Percentiles rank a stretch among this genome's conserved stretches.
Evolutionary conservation across 2,888 invertebrate genomes (phyloP).

Genomic region (Palloptera scutellata): DNA sequence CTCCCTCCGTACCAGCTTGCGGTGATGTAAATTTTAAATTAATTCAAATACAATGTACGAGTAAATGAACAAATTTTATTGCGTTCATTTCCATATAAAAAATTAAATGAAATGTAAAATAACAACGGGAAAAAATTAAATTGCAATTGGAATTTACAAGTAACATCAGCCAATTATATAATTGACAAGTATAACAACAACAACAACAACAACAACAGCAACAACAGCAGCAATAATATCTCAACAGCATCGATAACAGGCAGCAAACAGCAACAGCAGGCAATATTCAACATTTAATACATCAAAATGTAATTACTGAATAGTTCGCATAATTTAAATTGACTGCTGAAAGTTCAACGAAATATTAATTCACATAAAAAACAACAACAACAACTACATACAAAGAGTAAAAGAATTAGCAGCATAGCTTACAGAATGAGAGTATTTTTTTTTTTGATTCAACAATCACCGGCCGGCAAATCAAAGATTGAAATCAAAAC

Average conservation of each 20-base stretch:
- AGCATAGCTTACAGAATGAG: not conserved
- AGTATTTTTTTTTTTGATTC: not conserved
- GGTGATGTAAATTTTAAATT: too few species aligned
- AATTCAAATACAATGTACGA: too few species aligned
- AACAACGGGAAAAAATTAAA: too few species aligned
- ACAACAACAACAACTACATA: too few species aligned
- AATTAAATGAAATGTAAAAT: too few species aligned
- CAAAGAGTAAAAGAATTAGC: too few species aligned
- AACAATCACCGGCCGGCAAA: constrained; percentile 28
- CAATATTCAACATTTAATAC: constrained; percentile 4
- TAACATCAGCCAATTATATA: too few species aligned
- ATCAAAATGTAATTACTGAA: not conserved
- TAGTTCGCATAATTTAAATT: not conserved
- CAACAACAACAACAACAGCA: constrained; percentile 5
- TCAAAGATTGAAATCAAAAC: not conserved
- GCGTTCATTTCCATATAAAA: too few species aligned
- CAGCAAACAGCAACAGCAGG: constrained; percentile 3
- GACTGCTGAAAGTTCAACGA: too few species aligned
- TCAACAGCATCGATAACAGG: constrained; percentile 10
- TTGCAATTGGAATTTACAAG: too few species aligned
- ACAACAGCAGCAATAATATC: not conserved
- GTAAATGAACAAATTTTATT: too few species aligned
- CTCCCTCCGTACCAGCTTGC: too few species aligned
- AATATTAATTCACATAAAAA: not conserved
- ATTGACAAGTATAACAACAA: not conserved